phyloP scores from a whole-genome alignment of 2,797 vertebrate genomes.

The Falco naumanni region DNA sequence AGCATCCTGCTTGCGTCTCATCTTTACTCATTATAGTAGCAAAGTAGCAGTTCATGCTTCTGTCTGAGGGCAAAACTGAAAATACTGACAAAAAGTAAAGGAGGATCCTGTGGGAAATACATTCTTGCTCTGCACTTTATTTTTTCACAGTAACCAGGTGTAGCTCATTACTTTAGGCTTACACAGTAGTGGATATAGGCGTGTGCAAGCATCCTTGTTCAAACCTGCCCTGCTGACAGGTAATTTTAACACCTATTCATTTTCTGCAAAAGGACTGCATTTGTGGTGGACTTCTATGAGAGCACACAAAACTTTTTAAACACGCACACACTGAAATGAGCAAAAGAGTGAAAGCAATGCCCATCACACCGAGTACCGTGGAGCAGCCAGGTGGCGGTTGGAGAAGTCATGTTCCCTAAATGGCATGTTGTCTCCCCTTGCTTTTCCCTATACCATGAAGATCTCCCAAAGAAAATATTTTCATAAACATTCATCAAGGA shows the following conservation, averaged over 20 bases:
- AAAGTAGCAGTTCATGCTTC: background rate
- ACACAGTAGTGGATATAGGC: slow-evolving; percentile 38
- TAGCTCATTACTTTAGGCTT: slow-evolving; percentile 34
- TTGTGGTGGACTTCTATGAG: background rate
- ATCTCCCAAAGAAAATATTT: background rate
- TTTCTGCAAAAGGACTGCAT: background rate
- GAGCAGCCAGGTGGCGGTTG: background rate
- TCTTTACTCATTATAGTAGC: background rate
- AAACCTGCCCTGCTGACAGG: slow-evolving; percentile 67
- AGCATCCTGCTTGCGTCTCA: background rate
- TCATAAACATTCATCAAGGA: background rate
- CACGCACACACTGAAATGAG: background rate
- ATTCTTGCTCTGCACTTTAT: background rate
- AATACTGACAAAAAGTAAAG: background rate
- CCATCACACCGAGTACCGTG: accelerated
- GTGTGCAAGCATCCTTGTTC: slow-evolving; percentile 52
- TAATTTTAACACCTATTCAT: slow-evolving; percentile 55
- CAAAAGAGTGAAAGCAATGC: background rate
- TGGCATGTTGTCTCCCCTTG: accelerated
- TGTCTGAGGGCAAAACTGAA: background rate
- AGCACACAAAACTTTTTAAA: background rate
- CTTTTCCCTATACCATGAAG: background rate
- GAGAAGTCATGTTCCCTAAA: background rate
- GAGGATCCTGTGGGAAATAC: background rate
- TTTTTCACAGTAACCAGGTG: slow-evolving; percentile 48